These are phyloP conservation scores for Calosoma granatense DNA, from an alignment of 1,140 invertebrate genomes.

Conservation along the genomic window DNA sequence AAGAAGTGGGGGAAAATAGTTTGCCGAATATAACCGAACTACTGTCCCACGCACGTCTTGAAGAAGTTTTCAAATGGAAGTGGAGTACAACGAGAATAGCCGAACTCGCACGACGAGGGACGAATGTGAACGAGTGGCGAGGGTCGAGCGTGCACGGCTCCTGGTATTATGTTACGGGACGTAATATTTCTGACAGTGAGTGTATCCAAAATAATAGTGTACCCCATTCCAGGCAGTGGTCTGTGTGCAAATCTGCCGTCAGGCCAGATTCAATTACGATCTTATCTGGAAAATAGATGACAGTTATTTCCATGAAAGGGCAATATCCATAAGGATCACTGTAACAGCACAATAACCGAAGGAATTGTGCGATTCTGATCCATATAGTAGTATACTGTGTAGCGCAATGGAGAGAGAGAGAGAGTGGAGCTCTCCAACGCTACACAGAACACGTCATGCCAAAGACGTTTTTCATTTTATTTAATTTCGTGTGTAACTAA, in stretches of 20 bases:
- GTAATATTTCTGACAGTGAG: conserved; percentile 19
- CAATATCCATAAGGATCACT: conserved; percentile 28
- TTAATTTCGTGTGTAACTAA: conserved; percentile 26
- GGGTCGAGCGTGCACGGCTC: too few species aligned
- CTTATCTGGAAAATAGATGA: conserved; percentile 37
- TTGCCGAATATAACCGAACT: too few species aligned
- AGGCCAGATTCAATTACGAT: conserved; percentile 36
- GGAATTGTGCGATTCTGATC: conserved; percentile 2
- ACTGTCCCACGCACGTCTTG: too few species aligned
- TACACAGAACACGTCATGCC: conserved; percentile 22
- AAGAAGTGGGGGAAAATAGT: too few species aligned
- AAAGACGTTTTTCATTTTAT: conserved; percentile 29
- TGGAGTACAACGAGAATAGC: too few species aligned
- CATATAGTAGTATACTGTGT: conserved; percentile 1
- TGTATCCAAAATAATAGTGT: conserved; percentile 30
- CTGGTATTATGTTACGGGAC: background rate
- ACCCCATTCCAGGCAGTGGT: conserved; percentile 28
- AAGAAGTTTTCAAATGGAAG: too few species aligned
- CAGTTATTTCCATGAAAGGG: conserved; percentile 38
- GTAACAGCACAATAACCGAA: conserved; percentile 8
- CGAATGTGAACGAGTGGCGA: too few species aligned
- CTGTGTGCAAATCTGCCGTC: conserved; percentile 36
- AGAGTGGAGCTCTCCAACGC: too few species aligned
- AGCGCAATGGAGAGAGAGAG: too few species aligned
- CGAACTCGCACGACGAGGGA: too few species aligned